A percentile compares a stretch with the other conserved stretches of the same genome.
These are phyloP conservation scores for Erithacus rubecula DNA, from an alignment of 2,797 vertebrate genomes.

Conservation along the genomic window DNA sequence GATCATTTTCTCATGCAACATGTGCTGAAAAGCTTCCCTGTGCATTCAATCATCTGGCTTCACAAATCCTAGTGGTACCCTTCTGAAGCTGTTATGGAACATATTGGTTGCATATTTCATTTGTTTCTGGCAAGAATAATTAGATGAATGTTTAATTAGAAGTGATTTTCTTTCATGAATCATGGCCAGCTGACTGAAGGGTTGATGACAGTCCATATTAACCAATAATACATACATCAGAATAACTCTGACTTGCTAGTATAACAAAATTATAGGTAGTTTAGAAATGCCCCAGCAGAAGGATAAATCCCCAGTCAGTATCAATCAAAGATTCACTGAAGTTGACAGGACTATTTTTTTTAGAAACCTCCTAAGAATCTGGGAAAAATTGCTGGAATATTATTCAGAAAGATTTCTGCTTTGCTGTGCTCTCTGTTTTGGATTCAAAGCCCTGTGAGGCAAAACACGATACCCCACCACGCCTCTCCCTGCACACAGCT, in stretches of 20 bases:
- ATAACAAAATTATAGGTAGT: slow-evolving; percentile 53
- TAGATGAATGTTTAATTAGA: slow-evolving; percentile 67
- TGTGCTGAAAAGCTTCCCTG: slow-evolving; percentile 44
- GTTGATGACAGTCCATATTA: slow-evolving; percentile 65
- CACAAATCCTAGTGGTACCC: slow-evolving; percentile 47
- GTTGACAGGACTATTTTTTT: slow-evolving; percentile 39
- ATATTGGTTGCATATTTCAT: slow-evolving; percentile 68
- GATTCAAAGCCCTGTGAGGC: neutral
- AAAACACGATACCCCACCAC: accelerated
- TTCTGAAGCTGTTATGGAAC: slow-evolving; percentile 58
- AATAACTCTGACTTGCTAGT: slow-evolving; percentile 15
- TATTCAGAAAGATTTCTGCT: neutral
- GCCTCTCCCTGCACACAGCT: neutral
- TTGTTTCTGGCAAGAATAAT: slow-evolving; percentile 70
- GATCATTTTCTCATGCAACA: slow-evolving; percentile 24
- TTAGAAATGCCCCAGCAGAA: slow-evolving; percentile 35
- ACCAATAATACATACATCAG: slow-evolving; percentile 52
- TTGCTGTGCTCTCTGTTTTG: neutral
- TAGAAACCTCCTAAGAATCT: slow-evolving; percentile 39
- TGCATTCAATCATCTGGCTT: slow-evolving; percentile 58
- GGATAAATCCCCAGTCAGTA: slow-evolving; percentile 28
- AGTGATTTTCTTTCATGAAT: slow-evolving; percentile 63
- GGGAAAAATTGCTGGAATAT: neutral
- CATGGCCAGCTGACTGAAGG: slow-evolving; percentile 62
- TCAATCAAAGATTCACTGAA: slow-evolving; percentile 46